Base-by-base conservation (phyloP, 2,113 vertebrate species). In the Bambusicola thoracicus region DNA sequence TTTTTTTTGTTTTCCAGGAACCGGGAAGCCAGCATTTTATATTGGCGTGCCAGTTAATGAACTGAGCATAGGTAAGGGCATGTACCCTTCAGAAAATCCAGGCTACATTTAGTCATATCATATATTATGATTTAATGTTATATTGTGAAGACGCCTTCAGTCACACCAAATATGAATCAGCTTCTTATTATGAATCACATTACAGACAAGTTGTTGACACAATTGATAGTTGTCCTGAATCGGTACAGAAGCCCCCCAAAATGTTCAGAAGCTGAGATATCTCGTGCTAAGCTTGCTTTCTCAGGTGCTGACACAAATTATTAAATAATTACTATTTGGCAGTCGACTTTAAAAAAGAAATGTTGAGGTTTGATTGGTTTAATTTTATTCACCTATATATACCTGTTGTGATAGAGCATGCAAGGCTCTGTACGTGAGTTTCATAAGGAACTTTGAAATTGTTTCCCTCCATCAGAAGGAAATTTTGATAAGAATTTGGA, bases 31-130 rank as follows among this genome's bases (percentile, higher is more conserved):
- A 30, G 16, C 82, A 17, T 32, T 83, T 77, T 69, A 14, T 27
- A n/a, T 38, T 69, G 10, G 17, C 36, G 6, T 56, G 44, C 51
- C 3, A 15, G 8, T 66, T 89, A 13, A 44, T 61, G 77, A 80
- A 56, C 8, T 49, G 32, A 43, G 6, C 44, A 22, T 15, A 48
- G 43, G 38, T 61, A 76, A 30, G 30, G 21, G 11, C 18, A 4
- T 15, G 7, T 81, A 10, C 14, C 32, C 25, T 81, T 13, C 21
- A 59, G 62, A 86, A 84, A 87, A 75, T 48, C 20, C 22, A 81
- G 48, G 10, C 41, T 6, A 5, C 3, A 0, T 85, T 72, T 56
- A 75, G 13, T 81, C 41, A 9, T 59, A 3, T 24, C 5, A 0
- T 68, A 0, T 69, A 29, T 21, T 58, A 49, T 29, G 38, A 76